Evolutionary conservation across 2,113 vertebrate species (phyloP).

Genomic region (Platysternon megacephalum): DNA sequence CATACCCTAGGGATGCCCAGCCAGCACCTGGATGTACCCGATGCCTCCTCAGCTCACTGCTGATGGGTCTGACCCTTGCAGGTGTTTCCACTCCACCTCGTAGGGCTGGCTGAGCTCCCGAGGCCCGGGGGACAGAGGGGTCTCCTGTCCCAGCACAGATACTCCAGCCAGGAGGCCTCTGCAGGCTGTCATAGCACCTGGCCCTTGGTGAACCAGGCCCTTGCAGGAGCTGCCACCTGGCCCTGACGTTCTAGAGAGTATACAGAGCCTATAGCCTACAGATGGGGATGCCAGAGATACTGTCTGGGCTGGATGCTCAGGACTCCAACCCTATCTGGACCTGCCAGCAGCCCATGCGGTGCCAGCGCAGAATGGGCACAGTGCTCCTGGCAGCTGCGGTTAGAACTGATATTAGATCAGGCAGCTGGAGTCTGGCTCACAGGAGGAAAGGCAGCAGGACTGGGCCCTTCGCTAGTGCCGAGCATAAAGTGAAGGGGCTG

Average conservation of each 20-base stretch:
- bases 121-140: not conserved
- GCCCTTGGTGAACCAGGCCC: too few species aligned
- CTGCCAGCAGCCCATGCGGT: not conserved
- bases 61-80: not conserved
- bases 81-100: too few species aligned
- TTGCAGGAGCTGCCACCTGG: too few species aligned
- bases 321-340: too few species aligned
- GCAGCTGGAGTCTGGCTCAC: too few species aligned
- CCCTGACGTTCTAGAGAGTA: not conserved
- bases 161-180: not conserved
- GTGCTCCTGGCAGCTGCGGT: too few species aligned
- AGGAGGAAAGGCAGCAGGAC: too few species aligned
- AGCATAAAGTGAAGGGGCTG: too few species aligned
- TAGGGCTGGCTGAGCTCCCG: not conserved
- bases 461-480: too few species aligned
- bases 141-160: not conserved
- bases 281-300: not conserved
- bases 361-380: too few species aligned
- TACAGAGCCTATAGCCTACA: not conserved
- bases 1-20: not conserved
- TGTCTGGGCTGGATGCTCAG: not conserved
- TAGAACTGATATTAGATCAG: too few species aligned
- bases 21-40: not conserved
- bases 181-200: not conserved
- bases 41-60: not conserved